Evolutionary conservation across 2,797 vertebrate species (phyloP).

Genomic region (Pangasius sanitwongsei): DNA sequence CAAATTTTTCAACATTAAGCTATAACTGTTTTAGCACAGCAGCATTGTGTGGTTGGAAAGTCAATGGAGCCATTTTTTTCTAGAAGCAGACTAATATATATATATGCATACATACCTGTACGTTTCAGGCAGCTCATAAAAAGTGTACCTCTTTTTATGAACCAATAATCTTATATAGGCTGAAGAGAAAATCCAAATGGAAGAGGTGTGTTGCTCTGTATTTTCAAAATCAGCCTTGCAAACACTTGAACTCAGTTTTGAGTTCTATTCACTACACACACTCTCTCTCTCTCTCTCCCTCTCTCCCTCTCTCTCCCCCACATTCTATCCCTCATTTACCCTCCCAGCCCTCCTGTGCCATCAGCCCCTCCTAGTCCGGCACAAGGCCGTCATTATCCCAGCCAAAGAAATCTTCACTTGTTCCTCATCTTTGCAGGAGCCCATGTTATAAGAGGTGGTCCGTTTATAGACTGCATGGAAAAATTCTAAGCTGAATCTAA

Average conservation of each 20-base stretch:
- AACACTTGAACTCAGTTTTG: constrained; percentile 12
- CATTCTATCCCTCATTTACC: constrained; percentile 42
- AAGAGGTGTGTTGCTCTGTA: constrained; percentile 17
- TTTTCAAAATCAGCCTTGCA: constrained; percentile 1
- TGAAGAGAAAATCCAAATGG: constrained; percentile 19
- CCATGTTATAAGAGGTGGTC: constrained; percentile 43
- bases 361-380: constrained; percentile 62
- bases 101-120: constrained; percentile 47
- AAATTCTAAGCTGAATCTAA: neutral
- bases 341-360: constrained; percentile 54
- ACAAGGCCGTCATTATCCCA: constrained; percentile 77
- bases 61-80: neutral
- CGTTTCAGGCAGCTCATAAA: constrained; percentile 26
- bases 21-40: neutral
- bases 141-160: constrained; percentile 9
- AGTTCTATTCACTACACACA: constrained; percentile 25
- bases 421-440: constrained; percentile 58
- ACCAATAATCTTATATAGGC: constrained; percentile 16
- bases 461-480: constrained; percentile 51
- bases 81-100: neutral
- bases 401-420: constrained; percentile 67
- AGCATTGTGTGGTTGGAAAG: neutral
- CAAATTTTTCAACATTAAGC: neutral
- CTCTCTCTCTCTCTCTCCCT: constrained; percentile 33
- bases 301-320: constrained; percentile 21